Conservation (phyloP, 2,888 invertebrate genomes). For the Brachynemurus nebulosus region DNA sequence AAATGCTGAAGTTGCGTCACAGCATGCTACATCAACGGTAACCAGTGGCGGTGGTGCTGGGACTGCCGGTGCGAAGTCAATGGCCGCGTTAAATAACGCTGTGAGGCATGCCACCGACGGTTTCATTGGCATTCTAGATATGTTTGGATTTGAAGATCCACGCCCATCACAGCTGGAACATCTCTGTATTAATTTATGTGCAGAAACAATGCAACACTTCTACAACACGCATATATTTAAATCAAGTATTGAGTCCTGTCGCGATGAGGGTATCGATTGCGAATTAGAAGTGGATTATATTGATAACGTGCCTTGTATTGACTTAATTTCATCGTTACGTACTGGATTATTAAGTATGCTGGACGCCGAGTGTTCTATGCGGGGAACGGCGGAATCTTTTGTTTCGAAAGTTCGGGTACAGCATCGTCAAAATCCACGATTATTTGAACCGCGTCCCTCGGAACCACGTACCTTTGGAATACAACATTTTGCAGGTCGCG, state of each 20-base stretch:
- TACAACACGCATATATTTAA: slow-evolving; percentile 96
- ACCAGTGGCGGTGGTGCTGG: slow-evolving; percentile 59
- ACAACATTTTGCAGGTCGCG: slow-evolving; percentile 77
- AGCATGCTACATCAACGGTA: slow-evolving; percentile 64
- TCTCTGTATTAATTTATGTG: slow-evolving; percentile 87
- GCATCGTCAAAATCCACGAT: slow-evolving; percentile 67
- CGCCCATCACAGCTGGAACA: slow-evolving; percentile 85
- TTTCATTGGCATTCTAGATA: slow-evolving; percentile 88
- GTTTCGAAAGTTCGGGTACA: slow-evolving; percentile 66
- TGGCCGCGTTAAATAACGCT: slow-evolving; percentile 84
- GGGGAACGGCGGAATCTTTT: slow-evolving; percentile 68
- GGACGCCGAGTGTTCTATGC: slow-evolving; percentile 80
- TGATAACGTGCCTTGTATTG: slow-evolving; percentile 91
- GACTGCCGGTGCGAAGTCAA: slow-evolving; percentile 70
- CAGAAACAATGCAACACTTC: slow-evolving; percentile 95
- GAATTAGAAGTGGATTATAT: slow-evolving; percentile 88
- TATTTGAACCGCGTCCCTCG: slow-evolving; percentile 64
- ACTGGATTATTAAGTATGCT: slow-evolving; percentile 84
- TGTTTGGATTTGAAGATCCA: slow-evolving; percentile 94
- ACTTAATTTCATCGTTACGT: slow-evolving; percentile 83
- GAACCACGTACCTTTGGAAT: slow-evolving; percentile 77
- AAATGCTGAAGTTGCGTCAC: slow-evolving; percentile 45
- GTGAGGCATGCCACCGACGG: slow-evolving; percentile 88
- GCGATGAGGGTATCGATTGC: slow-evolving; percentile 82
- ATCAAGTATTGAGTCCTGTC: slow-evolving; percentile 82